Evolutionary conservation across 2,113 vertebrate species (phyloP).

Genomic region (Marmota monax): DNA sequence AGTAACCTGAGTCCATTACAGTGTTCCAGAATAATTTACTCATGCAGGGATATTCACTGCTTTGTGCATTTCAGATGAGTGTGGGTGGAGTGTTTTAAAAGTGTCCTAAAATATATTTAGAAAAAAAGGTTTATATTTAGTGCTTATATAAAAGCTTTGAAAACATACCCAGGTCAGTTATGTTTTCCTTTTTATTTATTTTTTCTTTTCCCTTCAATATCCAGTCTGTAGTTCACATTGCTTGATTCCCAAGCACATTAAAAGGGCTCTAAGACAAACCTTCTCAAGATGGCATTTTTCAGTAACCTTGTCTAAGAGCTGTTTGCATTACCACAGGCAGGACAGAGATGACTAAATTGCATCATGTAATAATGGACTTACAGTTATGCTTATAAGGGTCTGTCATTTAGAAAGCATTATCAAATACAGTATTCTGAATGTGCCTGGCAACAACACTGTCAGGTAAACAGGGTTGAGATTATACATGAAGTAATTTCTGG

Average conservation of each 20-base stretch:
- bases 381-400: not conserved
- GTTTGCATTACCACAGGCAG: not conserved
- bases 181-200: not conserved
- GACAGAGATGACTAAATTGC: not conserved
- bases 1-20: constrained; percentile 40
- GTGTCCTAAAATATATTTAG: constrained; percentile 77
- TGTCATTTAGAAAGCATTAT: not conserved
- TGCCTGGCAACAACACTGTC: not conserved
- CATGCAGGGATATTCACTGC: constrained; percentile 69
- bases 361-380: not conserved
- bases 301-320: not conserved
- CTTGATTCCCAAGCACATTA: constrained; percentile 1
- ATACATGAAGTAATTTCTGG: not conserved
- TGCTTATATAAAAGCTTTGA: constrained; percentile 75
- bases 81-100: constrained; percentile 71
- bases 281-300: constrained; percentile 5
- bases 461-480: not conserved
- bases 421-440: not conserved
- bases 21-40: constrained; percentile 66
- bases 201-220: not conserved
- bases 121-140: constrained; percentile 73
- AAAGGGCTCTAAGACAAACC: not conserved
- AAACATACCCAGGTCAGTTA: constrained; percentile 68
- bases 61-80: constrained; percentile 69
- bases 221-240: constrained; percentile 11